Evolutionary conservation across 2,888 invertebrate genomes (phyloP), one percentile per base, ranked within the genome.

Genomic region (Tenthredo livida): DNA sequence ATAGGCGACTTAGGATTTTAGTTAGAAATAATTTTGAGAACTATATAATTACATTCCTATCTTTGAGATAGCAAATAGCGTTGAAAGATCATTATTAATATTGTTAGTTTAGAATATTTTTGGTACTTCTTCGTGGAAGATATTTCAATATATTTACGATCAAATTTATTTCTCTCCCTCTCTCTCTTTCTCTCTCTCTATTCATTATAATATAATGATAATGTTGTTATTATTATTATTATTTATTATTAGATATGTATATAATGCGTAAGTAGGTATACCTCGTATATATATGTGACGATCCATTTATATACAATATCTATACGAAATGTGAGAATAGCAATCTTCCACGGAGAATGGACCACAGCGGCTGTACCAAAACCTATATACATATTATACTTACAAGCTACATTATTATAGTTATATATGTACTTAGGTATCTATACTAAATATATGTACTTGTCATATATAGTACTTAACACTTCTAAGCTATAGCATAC

Each of bases 401-500:
- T 85, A 77, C 54, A 84, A 82, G 90, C 90, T 91, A 91, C 90
- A 90, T 91, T 91, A 91, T 77, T 89, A 90, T 91, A 92, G 91
- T 89, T 89, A 88, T 91, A 88, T 89, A 89, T 89, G 90, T 92
- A 90, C 90, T 89, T 88, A 67, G 82, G 82, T 83, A 83, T 83
- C 67, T 67, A 83, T 67, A 83, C 47, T 83, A 67, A 87, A 80
- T 91, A 90, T 89, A 89, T 91, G 90, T 90, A 89, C 88, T 91
- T 89, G 88, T 88, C 86, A 85, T 88, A 87, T 86, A 86, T 91
- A 91, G 92, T 92, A 92, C 89, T 92, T 91, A 92, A 92, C 90
- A 92, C 90, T 91, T 91, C 89, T 92, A 91, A 90, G 90, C 91
- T 91, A 91, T 92, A 92, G 91, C 90, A 89, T 92, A 92, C 89